Evolutionary conservation across 1,140 invertebrate genomes (phyloP).

Genomic region (Melanaphis sacchari): DNA sequence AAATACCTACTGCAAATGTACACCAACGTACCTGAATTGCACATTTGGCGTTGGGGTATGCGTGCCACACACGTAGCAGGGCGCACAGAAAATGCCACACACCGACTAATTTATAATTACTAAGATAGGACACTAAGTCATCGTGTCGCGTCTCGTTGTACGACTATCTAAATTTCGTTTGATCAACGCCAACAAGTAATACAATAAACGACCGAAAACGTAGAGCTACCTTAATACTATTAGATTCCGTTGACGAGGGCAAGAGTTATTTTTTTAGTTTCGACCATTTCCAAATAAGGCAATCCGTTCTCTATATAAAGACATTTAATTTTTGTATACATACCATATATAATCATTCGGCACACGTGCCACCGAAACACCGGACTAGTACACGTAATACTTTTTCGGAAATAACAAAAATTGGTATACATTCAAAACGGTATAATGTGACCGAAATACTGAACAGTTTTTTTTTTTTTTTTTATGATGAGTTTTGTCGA

Average conservation of each 20-base stretch:
- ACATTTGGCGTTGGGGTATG: background rate
- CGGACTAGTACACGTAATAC: background rate
- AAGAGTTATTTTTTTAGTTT: background rate
- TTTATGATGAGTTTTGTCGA: background rate
- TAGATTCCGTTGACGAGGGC: background rate
- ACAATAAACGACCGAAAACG: background rate
- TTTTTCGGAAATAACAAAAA: constrained; percentile 10
- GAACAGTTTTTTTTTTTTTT: constrained; percentile 1
- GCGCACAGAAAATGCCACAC: background rate
- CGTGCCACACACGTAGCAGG: background rate
- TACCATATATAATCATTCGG: background rate
- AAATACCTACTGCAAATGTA: background rate
- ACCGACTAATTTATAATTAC: background rate
- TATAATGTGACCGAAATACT: background rate
- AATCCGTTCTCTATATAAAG: background rate
- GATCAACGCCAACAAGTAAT: background rate
- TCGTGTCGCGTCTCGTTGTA: background rate
- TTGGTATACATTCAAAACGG: constrained; percentile 25
- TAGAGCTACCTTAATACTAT: background rate
- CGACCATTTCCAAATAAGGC: constrained; percentile 25
- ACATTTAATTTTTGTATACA: background rate
- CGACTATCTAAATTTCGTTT: background rate
- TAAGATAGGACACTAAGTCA: background rate
- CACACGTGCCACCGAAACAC: constrained; percentile 24
- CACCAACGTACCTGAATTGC: background rate